A percentile compares a stretch with the other conserved stretches of the same genome.
Conservation (phyloP, 2,797 vertebrate species). For the Notoglanidium macrostoma region DNA sequence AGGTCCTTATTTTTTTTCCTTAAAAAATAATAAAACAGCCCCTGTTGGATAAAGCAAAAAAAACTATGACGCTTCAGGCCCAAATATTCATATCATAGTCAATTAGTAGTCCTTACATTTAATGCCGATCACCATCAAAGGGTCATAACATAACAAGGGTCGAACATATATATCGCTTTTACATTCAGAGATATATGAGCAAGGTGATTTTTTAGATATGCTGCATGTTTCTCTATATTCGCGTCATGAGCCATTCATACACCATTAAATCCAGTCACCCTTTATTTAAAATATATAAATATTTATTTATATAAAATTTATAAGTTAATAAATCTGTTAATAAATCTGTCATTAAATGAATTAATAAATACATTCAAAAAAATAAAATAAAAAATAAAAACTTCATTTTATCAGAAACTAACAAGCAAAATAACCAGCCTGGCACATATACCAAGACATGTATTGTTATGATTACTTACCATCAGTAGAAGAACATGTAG, state of each 20-base stretch:
- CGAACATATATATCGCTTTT: neutral
- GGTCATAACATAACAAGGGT: conserved; percentile 48
- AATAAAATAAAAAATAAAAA: no score
- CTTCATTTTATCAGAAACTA: neutral
- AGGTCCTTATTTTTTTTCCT: conserved; percentile 9
- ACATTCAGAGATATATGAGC: neutral
- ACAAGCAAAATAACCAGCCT: neutral
- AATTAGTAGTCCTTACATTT: conserved; percentile 73
- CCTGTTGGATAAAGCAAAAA: conserved; percentile 68
- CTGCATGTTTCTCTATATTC: neutral
- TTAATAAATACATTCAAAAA: neutral
- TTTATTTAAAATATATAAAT: no score
- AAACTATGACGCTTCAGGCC: conserved; percentile 66
- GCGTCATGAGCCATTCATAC: neutral
- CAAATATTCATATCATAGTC: conserved; percentile 76
- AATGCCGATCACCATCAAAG: conserved; percentile 55
- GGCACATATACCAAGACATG: neutral
- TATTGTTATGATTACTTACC: neutral
- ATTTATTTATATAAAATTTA: no score
- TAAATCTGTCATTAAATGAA: neutral
- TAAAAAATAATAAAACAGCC: conserved; percentile 11
- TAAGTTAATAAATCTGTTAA: neutral
- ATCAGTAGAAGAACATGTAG: neutral
- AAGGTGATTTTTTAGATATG: neutral
- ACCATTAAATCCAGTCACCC: neutral